Evolutionary conservation across 2,888 invertebrate species (phyloP), one percentile per base, ranked within the genome.

Genomic region (Epistrophe eligans): DNA sequence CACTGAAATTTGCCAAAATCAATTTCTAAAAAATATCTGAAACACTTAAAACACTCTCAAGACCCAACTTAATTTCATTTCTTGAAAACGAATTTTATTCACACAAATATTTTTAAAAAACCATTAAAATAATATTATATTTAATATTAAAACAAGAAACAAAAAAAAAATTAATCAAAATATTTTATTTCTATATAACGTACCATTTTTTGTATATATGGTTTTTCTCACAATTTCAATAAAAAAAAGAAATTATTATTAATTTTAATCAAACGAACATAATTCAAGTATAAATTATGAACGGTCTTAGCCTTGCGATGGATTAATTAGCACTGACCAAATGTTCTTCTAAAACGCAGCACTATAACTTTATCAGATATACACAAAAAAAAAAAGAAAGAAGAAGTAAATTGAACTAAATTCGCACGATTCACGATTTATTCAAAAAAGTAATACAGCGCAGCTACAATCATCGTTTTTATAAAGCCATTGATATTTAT

Each of bases 291-390:
- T 13, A 13, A 52, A 77, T 50, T 45, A 32, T 24, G 32, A 67
- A 40, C 58, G 67, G 50, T 80, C 74, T 80, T 11, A 67, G 58
- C 45, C 50, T 66, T 19, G 35, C 60, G 40, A 58, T 50, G 35
- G 43, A 28, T 58, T 58, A 35, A 40, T 48, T 40, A 35, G 17
- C 73, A 73, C 79, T 79, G 66, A 67, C n/a, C 58, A 73, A 28
- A 38, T 57, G 17, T 40, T 73, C 58, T 32, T 15, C 15, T 17
- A 13, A 48, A 38, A 48, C n/a, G 4, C 24, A 58, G 11, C 55
- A 48, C 45, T 57, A 64, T 6, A 55, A 38, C 79, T 66, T 66
- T 15, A 24, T 15, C n/a, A 66, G 70, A 70, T 70, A 24, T 24
- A 24, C 3, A 24, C 24, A 24, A 24, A 24, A 24, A 70, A 55